Evolutionary conservation across 2,888 invertebrate genomes (phyloP).

Genomic region (Meliscaeva auricollis): DNA sequence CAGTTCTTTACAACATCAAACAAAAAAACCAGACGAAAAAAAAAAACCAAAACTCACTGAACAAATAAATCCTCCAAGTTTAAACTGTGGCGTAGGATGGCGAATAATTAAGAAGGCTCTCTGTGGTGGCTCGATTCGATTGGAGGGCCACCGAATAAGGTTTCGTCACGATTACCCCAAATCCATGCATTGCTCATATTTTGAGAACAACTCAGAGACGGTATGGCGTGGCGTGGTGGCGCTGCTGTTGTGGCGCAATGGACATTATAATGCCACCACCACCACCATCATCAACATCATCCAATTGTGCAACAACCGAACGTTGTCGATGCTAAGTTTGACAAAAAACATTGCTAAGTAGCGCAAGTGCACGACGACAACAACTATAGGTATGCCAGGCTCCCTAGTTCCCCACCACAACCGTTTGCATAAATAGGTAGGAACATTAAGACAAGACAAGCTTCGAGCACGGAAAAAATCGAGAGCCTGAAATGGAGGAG

Average conservation of each 20-base stretch:
- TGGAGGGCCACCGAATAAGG: slow-evolving; percentile 74
- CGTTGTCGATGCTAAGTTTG: slow-evolving; percentile 48
- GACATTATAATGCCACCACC: slow-evolving; percentile 60
- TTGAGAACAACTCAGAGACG: slow-evolving; percentile 42
- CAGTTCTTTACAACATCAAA: slow-evolving; percentile 15
- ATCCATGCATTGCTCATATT: slow-evolving; percentile 76
- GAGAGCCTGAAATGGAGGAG: not conserved
- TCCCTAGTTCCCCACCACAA: not conserved
- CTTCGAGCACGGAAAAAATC: slow-evolving; percentile 24
- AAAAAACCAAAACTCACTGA: slow-evolving; percentile 28
- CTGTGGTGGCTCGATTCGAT: slow-evolving; percentile 11
- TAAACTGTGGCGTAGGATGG: slow-evolving; percentile 53
- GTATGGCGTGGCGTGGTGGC: slow-evolving; percentile 4
- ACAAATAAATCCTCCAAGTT: slow-evolving; percentile 56
- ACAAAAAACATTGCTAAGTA: slow-evolving; percentile 62
- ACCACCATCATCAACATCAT: slow-evolving; percentile 34
- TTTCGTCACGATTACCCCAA: slow-evolving; percentile 75
- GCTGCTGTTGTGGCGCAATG: slow-evolving; percentile 56
- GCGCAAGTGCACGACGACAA: slow-evolving; percentile 68
- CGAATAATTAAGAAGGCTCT: slow-evolving; percentile 72
- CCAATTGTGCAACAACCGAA: slow-evolving; percentile 21
- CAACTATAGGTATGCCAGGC: not conserved
- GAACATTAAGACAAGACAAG: slow-evolving; percentile 40
- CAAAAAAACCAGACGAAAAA: not conserved
- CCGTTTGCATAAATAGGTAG: slow-evolving; percentile 43